Percentiles rank a stretch among this genome's conserved stretches.
phyloP scores from a whole-genome alignment of 2,888 invertebrate genomes.

The Meteorus colon region DNA sequence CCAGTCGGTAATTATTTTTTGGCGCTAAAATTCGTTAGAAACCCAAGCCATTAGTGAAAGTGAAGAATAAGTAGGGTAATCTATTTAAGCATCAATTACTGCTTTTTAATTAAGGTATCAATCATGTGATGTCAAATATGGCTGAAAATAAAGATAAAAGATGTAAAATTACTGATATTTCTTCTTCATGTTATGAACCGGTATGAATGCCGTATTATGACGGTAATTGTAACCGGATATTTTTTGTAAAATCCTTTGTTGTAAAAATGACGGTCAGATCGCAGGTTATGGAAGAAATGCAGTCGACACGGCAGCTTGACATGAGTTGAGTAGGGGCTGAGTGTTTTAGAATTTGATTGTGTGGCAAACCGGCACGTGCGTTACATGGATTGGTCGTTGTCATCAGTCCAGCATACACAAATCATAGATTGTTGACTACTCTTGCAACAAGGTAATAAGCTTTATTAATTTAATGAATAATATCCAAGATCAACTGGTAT shows the following conservation, averaged over 20 bases:
- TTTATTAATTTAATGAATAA: background rate
- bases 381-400: conserved; percentile 58
- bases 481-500: background rate
- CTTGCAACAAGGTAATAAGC: background rate
- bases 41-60: too few species aligned
- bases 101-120: too few species aligned
- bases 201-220: too few species aligned
- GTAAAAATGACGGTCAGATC: too few species aligned
- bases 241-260: too few species aligned
- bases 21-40: background rate
- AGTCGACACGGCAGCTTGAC: background rate
- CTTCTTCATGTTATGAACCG: too few species aligned
- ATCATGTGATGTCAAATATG: too few species aligned
- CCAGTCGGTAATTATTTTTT: background rate
- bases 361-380: conserved; percentile 55
- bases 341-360: conserved; percentile 22
- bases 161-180: too few species aligned
- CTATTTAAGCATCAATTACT: too few species aligned
- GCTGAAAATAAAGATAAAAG: too few species aligned
- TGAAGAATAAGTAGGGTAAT: too few species aligned
- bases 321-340: background rate
- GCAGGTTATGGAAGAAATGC: background rate
- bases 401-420: background rate
- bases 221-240: too few species aligned
- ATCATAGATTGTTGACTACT: conserved; percentile 10